A percentile compares a stretch with the other conserved stretches of the same genome.
Conservation (phyloP, 92 coral and sea anemone genomes). For the Epizoanthus illoricatus region DNA sequence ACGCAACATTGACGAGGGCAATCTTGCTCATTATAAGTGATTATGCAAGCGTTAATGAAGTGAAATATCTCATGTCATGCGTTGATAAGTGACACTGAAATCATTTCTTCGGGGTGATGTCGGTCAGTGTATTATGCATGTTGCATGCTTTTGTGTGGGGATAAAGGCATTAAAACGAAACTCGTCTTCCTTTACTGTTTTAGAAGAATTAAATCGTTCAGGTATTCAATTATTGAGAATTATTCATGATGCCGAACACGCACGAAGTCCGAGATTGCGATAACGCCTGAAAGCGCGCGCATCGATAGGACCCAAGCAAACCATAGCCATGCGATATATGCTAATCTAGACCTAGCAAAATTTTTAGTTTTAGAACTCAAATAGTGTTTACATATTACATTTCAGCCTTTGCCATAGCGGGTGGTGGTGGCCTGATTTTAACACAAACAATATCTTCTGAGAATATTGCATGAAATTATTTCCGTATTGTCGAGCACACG, state of each 20-base stretch:
- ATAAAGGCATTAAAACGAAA: background rate
- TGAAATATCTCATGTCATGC: no score
- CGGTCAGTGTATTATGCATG: no score
- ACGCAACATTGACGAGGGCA: no score
- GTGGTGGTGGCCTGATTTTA: background rate
- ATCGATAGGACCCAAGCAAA: background rate
- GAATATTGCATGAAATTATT: conserved; percentile 16
- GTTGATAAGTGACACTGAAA: no score
- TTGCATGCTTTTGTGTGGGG: background rate
- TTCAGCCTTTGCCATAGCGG: conserved; percentile 10
- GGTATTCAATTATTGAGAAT: conserved; percentile 7
- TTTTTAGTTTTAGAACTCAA: background rate
- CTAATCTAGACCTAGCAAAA: background rate
- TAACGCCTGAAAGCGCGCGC: background rate
- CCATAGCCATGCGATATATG: background rate
- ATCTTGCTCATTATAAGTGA: no score
- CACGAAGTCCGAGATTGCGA: background rate
- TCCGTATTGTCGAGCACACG: conserved; percentile 20
- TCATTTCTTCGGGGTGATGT: no score
- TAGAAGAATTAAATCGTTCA: background rate
- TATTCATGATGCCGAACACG: background rate
- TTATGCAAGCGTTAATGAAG: no score
- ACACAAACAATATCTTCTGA: conserved; percentile 9
- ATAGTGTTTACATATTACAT: background rate
- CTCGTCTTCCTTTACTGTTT: background rate